Evolutionary conservation across 2,113 vertebrate genomes (phyloP), one percentile per base, ranked within the genome.

Genomic region (Patagioenas fasciata): DNA sequence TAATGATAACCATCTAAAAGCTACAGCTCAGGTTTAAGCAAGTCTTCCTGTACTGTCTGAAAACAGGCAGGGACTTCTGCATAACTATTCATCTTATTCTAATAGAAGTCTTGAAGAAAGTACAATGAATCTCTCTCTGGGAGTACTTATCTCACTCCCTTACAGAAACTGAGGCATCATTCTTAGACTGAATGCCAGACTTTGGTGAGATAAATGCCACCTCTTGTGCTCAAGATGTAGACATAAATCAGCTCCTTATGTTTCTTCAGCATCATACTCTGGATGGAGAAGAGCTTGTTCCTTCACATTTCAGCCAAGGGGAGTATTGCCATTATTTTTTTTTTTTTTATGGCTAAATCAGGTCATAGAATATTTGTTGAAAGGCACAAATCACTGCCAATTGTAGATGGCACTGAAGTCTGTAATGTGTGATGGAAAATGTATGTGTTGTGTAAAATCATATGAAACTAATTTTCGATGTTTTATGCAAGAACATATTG

Each of bases 381-480:
- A 93, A 92, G 72, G 79, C 51, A 84, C 12, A 42, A 83, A 95
- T 40, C 28, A 42, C 60, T 79, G 42, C 26, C 62, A 93, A 13
- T 54, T 86, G 38, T 67, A 60, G 51, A 84, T 44, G 34, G 51
- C 34, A 95, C 1, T 84, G 28, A 87, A 77, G 89, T 78, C 47
- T 20, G 64, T 69, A 67, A 69, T 58, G 47, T 26, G 61, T 80
- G 86, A 87, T 75, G 74, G 71, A 87, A 92, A 96, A 96, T 71
- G 18, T 66, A 64, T 61, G 60, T 72, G 34, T 61, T 71, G 26
- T 50, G 21, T 80, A 88, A 95, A 97, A 96, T 80, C 28, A 77
- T 26, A 95, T 44, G 47, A 97, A 97, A 80, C 11, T 94, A 77
- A 54, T 95, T 78, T 57, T 85, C 58, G 67, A 12, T 88, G 77